phyloP scores from a whole-genome alignment of 2,797 vertebrate genomes.

The Micropoecilia bifurca region DNA sequence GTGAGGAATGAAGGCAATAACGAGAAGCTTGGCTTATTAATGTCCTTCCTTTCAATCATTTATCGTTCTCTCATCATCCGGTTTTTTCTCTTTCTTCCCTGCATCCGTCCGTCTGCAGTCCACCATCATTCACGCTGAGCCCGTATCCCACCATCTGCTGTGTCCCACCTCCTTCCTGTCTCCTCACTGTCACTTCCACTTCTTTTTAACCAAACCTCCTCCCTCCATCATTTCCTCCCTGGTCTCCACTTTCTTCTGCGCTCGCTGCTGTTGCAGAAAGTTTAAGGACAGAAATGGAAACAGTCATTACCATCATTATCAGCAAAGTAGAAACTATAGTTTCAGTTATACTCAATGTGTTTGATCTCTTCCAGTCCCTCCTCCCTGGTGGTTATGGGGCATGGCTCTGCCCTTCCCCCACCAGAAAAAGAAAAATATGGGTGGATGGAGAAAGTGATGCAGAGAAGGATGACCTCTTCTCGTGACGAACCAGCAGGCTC shows the following conservation, averaged over 20 bases:
- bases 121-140: conserved; percentile 49
- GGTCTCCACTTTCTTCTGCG: conserved; percentile 37
- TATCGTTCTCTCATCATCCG: conserved; percentile 6
- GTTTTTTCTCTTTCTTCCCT: conserved; percentile 25
- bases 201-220: neutral
- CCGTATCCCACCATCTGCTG: conserved; percentile 63
- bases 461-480: conserved; percentile 92
- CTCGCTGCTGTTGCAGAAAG: conserved; percentile 24
- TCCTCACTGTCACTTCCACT: conserved; percentile 30
- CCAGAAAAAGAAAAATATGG: conserved; percentile 82
- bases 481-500: conserved; percentile 70
- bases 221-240: neutral
- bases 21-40: neutral
- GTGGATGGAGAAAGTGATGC: conserved; percentile 95
- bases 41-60: neutral
- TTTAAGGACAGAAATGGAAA: conserved; percentile 36
- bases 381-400: conserved; percentile 66
- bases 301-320: neutral
- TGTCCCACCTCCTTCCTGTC: conserved; percentile 55
- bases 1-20: neutral
- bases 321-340: neutral
- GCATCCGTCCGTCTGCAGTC: conserved; percentile 31
- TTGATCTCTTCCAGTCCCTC: conserved; percentile 32
- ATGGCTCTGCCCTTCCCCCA: no score
- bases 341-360: neutral